Percentiles rank a stretch among this genome's conserved stretches.
These are phyloP conservation scores for Encarsia formosa DNA, from an alignment of 2,888 invertebrate species.

Conservation along the genomic window DNA sequence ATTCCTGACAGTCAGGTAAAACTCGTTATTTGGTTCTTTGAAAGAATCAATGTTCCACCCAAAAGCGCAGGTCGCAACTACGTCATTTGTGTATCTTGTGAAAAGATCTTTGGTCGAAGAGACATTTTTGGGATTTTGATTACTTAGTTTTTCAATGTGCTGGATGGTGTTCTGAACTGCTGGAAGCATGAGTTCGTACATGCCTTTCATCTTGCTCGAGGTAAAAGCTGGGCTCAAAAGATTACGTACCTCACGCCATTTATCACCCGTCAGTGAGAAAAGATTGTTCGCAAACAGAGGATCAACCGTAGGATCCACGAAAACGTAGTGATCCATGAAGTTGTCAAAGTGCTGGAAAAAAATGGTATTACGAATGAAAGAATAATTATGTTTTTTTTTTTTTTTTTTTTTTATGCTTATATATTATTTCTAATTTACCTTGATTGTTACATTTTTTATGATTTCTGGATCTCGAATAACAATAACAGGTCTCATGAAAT, in stretches of 20 bases:
- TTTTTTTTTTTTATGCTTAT: too few relatives aligned
- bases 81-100: constrained; percentile 34
- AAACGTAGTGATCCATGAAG: constrained; percentile 35
- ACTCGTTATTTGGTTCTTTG: constrained; percentile 35
- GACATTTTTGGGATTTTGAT: constrained; percentile 32
- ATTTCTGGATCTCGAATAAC: constrained; percentile 39
- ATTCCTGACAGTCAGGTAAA: constrained; percentile 29
- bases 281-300: constrained; percentile 31
- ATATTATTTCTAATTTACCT: too few relatives aligned
- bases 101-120: constrained; percentile 44
- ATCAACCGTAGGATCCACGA: constrained; percentile 29
- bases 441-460: constrained; percentile 35
- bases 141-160: constrained; percentile 22
- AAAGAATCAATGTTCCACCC: constrained; percentile 36
- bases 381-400: too few relatives aligned
- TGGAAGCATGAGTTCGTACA: constrained; percentile 52
- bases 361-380: too few relatives aligned
- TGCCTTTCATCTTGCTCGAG: constrained; percentile 56
- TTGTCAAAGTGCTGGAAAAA: constrained; percentile 33
- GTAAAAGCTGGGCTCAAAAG: constrained; percentile 58
- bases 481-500: constrained; percentile 32
- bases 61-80: constrained; percentile 37
- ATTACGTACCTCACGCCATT: constrained; percentile 55
- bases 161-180: constrained; percentile 38
- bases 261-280: constrained; percentile 43